phyloP scores from a whole-genome alignment of 2,797 vertebrate genomes.

The Xiphophorus birchmanni region DNA sequence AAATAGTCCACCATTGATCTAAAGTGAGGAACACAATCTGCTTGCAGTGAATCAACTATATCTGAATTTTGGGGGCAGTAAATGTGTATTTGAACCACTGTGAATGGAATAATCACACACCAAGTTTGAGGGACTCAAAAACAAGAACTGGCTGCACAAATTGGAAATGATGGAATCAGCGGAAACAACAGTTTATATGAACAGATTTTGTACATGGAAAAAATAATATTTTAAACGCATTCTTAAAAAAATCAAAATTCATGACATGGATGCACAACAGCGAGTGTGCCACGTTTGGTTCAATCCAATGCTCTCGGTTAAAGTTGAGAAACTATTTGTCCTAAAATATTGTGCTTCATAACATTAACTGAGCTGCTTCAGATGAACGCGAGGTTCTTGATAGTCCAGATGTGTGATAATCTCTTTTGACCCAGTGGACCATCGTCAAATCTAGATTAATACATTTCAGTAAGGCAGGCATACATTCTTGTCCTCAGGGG shows the following conservation, averaged over 20 bases:
- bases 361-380: not conserved
- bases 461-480: not conserved
- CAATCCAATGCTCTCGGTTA: not conserved
- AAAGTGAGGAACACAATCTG: not conserved
- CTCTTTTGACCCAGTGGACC: not conserved
- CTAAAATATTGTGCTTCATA: not conserved
- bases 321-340: not conserved
- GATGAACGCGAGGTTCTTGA: not conserved
- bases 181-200: not conserved
- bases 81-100: not conserved
- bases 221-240: not conserved
- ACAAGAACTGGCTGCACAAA: not conserved
- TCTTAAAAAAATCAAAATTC: not conserved
- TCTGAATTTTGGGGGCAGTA: not conserved
- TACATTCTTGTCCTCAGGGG: conserved; percentile 2
- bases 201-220: not conserved
- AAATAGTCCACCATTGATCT: not conserved
- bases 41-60: not conserved
- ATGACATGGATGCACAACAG: not conserved
- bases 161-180: not conserved
- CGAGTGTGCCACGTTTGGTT: not conserved
- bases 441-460: not conserved
- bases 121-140: not conserved
- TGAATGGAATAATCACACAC: not conserved
- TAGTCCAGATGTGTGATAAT: too few species aligned